These are phyloP conservation scores for Bathynomus jamesi DNA, from an alignment of 1,140 invertebrate genomes.

Conservation along the genomic window DNA sequence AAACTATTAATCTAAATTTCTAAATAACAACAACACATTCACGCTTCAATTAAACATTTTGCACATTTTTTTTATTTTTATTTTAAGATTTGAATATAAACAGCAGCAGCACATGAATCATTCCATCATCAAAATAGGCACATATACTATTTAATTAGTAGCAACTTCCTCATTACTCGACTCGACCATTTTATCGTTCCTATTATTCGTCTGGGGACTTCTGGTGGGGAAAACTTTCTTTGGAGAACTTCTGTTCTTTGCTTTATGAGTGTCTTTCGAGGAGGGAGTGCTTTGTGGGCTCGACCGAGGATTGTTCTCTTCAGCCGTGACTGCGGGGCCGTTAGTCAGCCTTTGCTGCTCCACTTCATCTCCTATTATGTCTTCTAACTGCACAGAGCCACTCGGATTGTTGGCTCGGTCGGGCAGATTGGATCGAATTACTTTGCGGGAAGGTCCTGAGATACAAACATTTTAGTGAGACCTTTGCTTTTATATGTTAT, in stretches of 20 bases:
- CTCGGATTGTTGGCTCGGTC: constrained; percentile 34
- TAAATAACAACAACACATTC: no score
- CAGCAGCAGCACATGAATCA: no score
- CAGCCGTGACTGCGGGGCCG: constrained; percentile 4
- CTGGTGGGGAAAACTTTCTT: background rate
- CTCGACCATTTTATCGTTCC: background rate
- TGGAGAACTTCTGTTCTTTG: background rate
- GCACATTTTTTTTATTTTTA: no score
- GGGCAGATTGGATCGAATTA: constrained; percentile 27
- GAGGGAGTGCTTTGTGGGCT: background rate
- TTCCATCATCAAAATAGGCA: no score
- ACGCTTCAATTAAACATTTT: no score
- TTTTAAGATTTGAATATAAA: no score
- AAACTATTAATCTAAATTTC: no score
- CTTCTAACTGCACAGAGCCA: constrained; percentile 33
- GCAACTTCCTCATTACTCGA: background rate
- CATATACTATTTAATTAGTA: no score
- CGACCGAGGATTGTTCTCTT: background rate
- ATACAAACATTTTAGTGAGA: no score
- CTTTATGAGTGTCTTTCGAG: background rate
- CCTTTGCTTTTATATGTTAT: no score
- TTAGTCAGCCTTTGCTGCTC: constrained; percentile 23
- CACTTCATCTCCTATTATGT: constrained; percentile 31
- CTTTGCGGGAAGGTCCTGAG: constrained; percentile 26
- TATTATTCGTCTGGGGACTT: background rate